Evolutionary conservation across 1,140 invertebrate species (phyloP).

Genomic region (Chymomyza costata): DNA sequence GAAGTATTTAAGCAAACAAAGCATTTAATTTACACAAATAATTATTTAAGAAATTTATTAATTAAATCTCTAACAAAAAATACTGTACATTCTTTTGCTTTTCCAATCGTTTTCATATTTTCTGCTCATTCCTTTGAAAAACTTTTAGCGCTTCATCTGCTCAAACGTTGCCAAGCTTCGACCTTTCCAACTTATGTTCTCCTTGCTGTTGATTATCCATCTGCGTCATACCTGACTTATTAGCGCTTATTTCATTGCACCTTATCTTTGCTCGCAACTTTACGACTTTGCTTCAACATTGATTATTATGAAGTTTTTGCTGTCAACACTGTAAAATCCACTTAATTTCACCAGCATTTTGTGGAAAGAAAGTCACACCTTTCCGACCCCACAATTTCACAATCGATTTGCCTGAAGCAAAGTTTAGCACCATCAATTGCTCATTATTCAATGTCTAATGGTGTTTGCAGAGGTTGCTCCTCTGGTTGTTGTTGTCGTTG

Average conservation of each 20-base stretch:
- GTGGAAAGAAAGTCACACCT: not conserved
- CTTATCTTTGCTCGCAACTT: too few species aligned
- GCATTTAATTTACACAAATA: too few species aligned
- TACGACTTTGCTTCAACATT: conserved; percentile 26
- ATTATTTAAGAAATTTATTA: too few species aligned
- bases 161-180: too few species aligned
- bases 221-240: conserved; percentile 34
- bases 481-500: too few species aligned
- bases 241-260: conserved; percentile 43
- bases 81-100: too few species aligned
- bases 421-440: conserved; percentile 47
- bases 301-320: conserved; percentile 56
- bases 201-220: conserved; percentile 27
- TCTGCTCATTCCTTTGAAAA: too few species aligned
- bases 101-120: too few species aligned
- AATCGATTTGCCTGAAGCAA: conserved; percentile 14
- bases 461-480: conserved; percentile 19
- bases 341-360: conserved; percentile 32
- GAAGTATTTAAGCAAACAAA: too few species aligned
- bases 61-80: too few species aligned
- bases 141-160: too few species aligned
- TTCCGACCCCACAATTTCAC: not conserved
- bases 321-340: conserved; percentile 40
- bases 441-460: conserved; percentile 41
- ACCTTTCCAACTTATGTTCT: too few species aligned